Conservation (phyloP, 1,140 invertebrate genomes). For the Calycopis cecrops region DNA sequence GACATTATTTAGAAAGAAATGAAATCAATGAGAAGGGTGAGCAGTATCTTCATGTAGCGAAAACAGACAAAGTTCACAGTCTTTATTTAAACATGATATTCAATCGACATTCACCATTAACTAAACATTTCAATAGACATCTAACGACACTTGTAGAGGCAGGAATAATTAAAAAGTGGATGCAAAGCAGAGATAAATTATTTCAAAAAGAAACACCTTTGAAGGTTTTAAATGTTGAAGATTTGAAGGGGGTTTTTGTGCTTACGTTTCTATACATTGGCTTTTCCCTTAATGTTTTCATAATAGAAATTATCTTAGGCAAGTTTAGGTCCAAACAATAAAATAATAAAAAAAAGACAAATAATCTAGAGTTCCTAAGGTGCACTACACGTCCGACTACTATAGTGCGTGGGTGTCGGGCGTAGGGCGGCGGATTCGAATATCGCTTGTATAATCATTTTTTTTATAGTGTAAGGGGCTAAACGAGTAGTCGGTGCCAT, state of each 20-base stretch:
- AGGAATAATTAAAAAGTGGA: neutral
- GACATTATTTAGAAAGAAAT: slow-evolving; percentile 51
- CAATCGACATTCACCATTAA: neutral
- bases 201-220: neutral
- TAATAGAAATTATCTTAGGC: neutral
- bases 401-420: no score
- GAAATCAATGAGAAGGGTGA: slow-evolving; percentile 53
- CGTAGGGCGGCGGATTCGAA: no score
- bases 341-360: no score
- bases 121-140: slow-evolving; percentile 1
- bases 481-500: no score
- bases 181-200: neutral
- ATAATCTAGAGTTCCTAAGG: no score
- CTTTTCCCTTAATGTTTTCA: neutral
- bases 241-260: neutral
- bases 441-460: no score
- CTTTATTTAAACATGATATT: slow-evolving; percentile 41
- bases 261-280: neutral
- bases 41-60: slow-evolving; percentile 59
- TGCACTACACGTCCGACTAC: no score
- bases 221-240: neutral
- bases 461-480: no score
- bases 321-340: neutral
- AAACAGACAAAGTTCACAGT: slow-evolving; percentile 58
- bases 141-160: neutral